Conservation (phyloP, 2,797 vertebrate species). For the Neopelma chrysocephalum region DNA sequence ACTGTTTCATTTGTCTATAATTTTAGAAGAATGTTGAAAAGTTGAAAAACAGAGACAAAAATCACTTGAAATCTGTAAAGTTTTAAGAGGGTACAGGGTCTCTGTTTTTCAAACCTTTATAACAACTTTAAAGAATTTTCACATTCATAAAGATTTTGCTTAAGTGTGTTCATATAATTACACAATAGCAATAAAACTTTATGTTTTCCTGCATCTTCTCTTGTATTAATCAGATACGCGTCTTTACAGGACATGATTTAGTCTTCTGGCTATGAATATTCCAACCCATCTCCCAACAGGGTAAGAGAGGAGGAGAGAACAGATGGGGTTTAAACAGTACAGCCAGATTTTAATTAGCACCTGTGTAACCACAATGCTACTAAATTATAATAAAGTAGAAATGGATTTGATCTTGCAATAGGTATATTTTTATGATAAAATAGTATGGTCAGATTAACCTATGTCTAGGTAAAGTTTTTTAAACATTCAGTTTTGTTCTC, state of each 20-base stretch:
- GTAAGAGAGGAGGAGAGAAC: not conserved
- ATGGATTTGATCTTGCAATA: not conserved
- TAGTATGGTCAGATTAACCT: not conserved
- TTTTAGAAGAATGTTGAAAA: not conserved
- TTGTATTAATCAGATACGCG: not conserved
- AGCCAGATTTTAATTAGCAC: slow-evolving; percentile 15
- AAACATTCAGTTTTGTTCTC: not conserved
- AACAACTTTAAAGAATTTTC: not conserved
- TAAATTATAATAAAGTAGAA: not conserved
- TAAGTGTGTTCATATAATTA: not conserved
- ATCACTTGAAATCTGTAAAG: not conserved
- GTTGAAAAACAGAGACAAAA: not conserved
- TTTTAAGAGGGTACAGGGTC: not conserved
- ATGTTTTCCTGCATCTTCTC: not conserved
- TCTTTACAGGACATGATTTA: not conserved
- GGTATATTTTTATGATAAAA: not conserved
- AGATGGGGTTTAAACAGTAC: not conserved
- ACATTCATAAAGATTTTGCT: not conserved
- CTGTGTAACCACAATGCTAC: not conserved
- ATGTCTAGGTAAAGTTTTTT: not conserved
- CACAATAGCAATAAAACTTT: not conserved
- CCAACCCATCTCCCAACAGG: not conserved
- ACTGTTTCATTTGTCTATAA: not conserved
- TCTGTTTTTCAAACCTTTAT: not conserved
- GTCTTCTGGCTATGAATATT: not conserved